Evolutionary conservation across 2,888 invertebrate species (phyloP), one percentile per base, ranked within the genome.

Genomic region (Limnephilus marmoratus): DNA sequence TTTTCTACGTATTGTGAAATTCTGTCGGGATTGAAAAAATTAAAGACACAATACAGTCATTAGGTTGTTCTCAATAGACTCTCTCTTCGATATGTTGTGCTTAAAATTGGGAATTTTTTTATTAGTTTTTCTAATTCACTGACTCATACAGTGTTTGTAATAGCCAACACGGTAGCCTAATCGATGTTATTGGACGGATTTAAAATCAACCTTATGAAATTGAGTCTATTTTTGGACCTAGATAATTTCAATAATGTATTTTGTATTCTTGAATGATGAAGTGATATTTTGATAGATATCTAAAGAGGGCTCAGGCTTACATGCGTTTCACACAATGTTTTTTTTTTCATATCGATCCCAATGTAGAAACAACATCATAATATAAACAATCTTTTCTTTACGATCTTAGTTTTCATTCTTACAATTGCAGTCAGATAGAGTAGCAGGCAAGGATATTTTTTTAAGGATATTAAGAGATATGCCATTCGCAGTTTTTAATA

Each of bases 1-100:
- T 83, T 83, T 83, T 83, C 83, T 13, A 34, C 24, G 31, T 31
- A 83, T 83, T 83, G 31, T 31, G 83, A 83, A 83, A 31, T 15
- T 18, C 24, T 12, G 31, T 83, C 5, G 29, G 24, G 13, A 82
- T 29, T 82, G 82, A 29, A 31, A 18, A 82, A 34, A 82, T 34
- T 24, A 5, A 18, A 18, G 31, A 37, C 83, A 83, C 83, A 83
- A 83, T 83, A 29, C 82, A 37, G 83, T 31, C 83, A 31, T 83
- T 31, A 31, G 83, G 34, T 31, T 68, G 53, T 68, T 68, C 83
- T 15, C 34, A 83, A 83, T 83, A 37, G 18, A 37, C 31, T 34
- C 83, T 83, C 83, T 83, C 37, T 83, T 37, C 53, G 53, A 68
- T 68, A 24, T 24, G 53, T 68, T 18, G 53, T 18, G 53, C 53